Evolutionary conservation across 2,113 vertebrate genomes (phyloP), one percentile per base, ranked within the genome.

Genomic region (Gasterosteus aculeatus): DNA sequence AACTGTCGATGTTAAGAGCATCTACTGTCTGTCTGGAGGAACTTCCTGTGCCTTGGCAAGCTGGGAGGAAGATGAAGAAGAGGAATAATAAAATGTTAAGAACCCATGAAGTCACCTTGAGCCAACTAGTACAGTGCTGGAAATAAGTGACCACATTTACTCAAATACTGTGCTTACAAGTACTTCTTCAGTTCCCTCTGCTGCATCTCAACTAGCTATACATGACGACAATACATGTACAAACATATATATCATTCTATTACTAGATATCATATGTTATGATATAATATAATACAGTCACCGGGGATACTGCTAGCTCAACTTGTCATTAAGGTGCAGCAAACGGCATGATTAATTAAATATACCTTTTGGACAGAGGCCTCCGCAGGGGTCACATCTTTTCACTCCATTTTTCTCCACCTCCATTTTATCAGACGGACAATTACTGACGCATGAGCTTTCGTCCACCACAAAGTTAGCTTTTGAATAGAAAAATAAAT

Each of bases 351-450:
- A 29, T 29, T 5, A 31, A 5, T 70, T 16, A 26, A 44, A 22
- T 15, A 3, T n/a, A 98, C 97, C 96, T 95, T 98, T 98, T 1
- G 96, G 95, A 75, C 97, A 98, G 41, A 97, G 93, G 14, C 96
- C 97, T 39, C 82, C 87, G 66, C 97, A 98, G 3, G 93, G 94
- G 87, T 98, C 96, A 85, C 97, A 98, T 18, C 92, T 94, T 87
- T 96, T 97, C 39, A 96, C 74, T 15, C 96, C 95, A 2, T 95
- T 94, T 92, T 95, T 98, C 75, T 96, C 95, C 77, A 96, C 95
- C 62, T 98, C 97, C 92, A 88, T 97, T 90, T 96, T 98, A 72
- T 95, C 91, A 33, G 92, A 67, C 35, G 96, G 96, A 78, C 97
- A 98, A 54, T 90, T 95, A 51, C 96, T 95, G 56, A 98, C 97